Evolutionary conservation across 2,797 vertebrate genomes (phyloP).

Genomic region (Sus cebifrons): DNA sequence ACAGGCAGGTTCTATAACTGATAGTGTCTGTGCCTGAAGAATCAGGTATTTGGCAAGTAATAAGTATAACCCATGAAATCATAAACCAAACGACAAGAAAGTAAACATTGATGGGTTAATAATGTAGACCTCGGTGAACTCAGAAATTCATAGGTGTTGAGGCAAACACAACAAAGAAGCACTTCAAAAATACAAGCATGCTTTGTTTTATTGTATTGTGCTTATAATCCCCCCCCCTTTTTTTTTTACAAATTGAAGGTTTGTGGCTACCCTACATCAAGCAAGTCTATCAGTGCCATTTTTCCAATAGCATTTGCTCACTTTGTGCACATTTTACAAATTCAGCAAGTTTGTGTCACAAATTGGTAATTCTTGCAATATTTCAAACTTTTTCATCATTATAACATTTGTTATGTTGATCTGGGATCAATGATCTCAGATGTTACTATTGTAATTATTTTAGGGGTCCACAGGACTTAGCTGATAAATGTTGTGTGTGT

Average conservation of each 20-base stretch:
- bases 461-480: not conserved
- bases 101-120: conserved; percentile 58
- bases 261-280: not conserved
- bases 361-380: not conserved
- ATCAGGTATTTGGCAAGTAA: conserved; percentile 49
- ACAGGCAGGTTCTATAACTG: conserved; percentile 59
- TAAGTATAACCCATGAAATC: conserved; percentile 9
- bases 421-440: not conserved
- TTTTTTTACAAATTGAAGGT: not conserved
- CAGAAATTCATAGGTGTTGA: conserved; percentile 23
- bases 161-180: conserved; percentile 56
- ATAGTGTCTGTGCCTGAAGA: conserved; percentile 57
- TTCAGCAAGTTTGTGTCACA: not conserved
- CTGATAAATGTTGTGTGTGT: not conserved
- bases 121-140: conserved; percentile 25
- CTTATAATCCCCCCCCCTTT: not conserved
- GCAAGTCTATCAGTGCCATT: not conserved
- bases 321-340: not conserved
- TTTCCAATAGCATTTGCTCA: not conserved
- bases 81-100: conserved; percentile 56
- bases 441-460: not conserved
- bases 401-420: not conserved
- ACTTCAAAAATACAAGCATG: conserved; percentile 1
- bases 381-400: not conserved
- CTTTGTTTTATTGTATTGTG: not conserved